These are phyloP conservation scores for Lonchura striata DNA, from an alignment of 2,113 vertebrate species.

Conservation along the genomic window DNA sequence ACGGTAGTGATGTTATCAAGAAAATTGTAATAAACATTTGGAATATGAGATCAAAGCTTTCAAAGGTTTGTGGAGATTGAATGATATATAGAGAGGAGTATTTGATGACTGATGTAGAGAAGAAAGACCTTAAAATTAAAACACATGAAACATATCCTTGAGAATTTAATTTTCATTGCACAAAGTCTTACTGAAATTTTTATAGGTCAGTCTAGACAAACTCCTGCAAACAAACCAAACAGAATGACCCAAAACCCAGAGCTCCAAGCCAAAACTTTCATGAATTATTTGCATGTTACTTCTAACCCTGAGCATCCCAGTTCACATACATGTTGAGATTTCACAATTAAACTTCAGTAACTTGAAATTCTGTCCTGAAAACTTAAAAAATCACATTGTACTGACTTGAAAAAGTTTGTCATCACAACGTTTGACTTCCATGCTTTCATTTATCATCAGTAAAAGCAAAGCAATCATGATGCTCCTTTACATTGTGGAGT, in stretches of 20 bases:
- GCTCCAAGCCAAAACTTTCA: fast-evolving
- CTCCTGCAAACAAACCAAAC: neutral
- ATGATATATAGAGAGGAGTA: neutral
- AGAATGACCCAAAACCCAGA: neutral
- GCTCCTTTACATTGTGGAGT: neutral
- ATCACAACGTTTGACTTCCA: neutral
- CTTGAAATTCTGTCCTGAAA: neutral
- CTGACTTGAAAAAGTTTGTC: neutral
- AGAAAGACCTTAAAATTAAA: neutral
- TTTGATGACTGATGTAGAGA: neutral
- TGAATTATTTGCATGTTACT: neutral
- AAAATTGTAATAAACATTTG: neutral
- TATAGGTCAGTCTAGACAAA: neutral
- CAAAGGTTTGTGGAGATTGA: neutral
- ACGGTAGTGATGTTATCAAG: neutral
- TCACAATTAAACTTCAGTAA: neutral
- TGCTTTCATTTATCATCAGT: neutral
- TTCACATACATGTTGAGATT: neutral
- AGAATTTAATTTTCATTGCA: neutral
- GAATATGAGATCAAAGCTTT: neutral
- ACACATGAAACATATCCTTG: neutral
- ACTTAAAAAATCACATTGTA: neutral
- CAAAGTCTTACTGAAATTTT: neutral
- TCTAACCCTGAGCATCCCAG: neutral
- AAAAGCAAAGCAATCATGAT: neutral